phyloP scores from a whole-genome alignment of 1,140 invertebrate species.

The Diploscapter pachys region DNA sequence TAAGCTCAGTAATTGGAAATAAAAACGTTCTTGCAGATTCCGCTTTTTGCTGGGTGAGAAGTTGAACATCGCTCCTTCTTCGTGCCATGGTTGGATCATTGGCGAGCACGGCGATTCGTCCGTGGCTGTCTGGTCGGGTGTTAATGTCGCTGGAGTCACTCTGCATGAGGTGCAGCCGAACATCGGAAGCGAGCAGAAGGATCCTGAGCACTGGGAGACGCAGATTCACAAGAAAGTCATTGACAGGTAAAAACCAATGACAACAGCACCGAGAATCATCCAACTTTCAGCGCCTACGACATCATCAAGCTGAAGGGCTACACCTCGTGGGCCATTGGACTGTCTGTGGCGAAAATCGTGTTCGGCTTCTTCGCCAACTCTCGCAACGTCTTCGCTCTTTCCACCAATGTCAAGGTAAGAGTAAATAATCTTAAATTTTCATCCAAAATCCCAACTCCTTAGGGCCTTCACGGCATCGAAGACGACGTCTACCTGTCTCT shows the following conservation, averaged over 20 bases:
- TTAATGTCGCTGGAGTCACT: conserved; percentile 81
- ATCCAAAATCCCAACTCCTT: conserved; percentile 39
- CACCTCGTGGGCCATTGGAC: conserved; percentile 64
- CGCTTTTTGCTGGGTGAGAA: conserved; percentile 80
- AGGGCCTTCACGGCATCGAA: conserved; percentile 77
- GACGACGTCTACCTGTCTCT: conserved; percentile 80
- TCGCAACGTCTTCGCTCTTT: conserved; percentile 75
- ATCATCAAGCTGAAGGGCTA: conserved; percentile 62
- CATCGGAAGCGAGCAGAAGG: conserved; percentile 69
- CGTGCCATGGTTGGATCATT: conserved; percentile 83
- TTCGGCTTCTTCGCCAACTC: conserved; percentile 74
- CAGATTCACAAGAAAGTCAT: conserved; percentile 76
- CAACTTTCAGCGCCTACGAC: conserved; percentile 45
- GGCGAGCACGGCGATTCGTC: conserved; percentile 78
- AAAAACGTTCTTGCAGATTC: conserved; percentile 62
- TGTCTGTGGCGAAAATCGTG: conserved; percentile 74
- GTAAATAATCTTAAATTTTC: neutral
- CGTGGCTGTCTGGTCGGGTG: conserved; percentile 86
- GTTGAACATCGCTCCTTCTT: conserved; percentile 74
- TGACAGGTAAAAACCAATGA: conserved; percentile 62
- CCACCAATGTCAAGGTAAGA: conserved; percentile 73
- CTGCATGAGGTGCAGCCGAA: conserved; percentile 73
- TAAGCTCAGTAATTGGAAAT: no score
- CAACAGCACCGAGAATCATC: conserved; percentile 10
- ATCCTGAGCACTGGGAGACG: conserved; percentile 73